These are phyloP conservation scores for Onthophagus taurus DNA, from an alignment of 1,140 invertebrate genomes.

Conservation along the genomic window DNA sequence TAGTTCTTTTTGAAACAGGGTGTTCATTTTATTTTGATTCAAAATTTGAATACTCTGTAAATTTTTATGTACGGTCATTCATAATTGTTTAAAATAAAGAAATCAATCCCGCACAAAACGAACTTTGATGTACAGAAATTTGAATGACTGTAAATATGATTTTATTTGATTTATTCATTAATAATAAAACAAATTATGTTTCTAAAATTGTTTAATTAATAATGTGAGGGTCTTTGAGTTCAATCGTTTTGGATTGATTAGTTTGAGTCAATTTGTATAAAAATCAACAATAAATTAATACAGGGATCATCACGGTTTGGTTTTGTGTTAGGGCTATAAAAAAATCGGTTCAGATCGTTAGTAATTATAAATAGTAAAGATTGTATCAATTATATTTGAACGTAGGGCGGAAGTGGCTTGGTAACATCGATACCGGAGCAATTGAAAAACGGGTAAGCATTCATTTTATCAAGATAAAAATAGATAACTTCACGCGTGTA, in stretches of 20 bases:
- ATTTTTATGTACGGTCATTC: slow-evolving; percentile 12
- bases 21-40: too few relatives aligned
- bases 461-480: too few relatives aligned
- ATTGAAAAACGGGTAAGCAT: slow-evolving; percentile 48
- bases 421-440: slow-evolving; percentile 51
- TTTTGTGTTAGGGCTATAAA: slow-evolving; percentile 29
- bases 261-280: too few relatives aligned
- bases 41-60: too few relatives aligned
- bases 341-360: slow-evolving; percentile 22
- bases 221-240: too few relatives aligned
- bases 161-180: too few relatives aligned
- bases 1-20: slow-evolving; percentile 7
- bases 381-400: slow-evolving; percentile 63
- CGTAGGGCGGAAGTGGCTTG: slow-evolving; percentile 73
- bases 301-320: slow-evolving; percentile 25
- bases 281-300: too few relatives aligned
- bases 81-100: too few relatives aligned
- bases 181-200: too few relatives aligned
- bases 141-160: slow-evolving; percentile 10
- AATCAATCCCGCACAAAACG: slow-evolving; percentile 21
- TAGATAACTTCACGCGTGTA: too few relatives aligned
- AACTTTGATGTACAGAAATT: slow-evolving; percentile 18
- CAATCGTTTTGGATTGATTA: too few relatives aligned
- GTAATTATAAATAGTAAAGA: slow-evolving; percentile 39
- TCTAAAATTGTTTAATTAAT: too few relatives aligned